Evolutionary conservation across 2,113 vertebrate species (phyloP).

Genomic region (Plotosus lineatus): DNA sequence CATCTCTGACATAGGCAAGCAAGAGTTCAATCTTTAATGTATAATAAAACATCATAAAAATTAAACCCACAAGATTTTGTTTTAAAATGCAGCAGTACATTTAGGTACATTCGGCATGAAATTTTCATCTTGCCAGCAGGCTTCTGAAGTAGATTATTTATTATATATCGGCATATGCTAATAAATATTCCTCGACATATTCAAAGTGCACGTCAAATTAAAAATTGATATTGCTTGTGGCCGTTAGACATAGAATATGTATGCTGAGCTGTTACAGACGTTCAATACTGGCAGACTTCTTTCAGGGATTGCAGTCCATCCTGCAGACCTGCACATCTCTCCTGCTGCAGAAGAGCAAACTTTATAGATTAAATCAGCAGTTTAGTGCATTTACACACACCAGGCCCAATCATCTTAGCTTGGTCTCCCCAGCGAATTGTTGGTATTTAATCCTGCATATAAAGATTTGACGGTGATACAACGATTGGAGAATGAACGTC

Average conservation of each 20-base stretch:
- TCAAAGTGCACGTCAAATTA: conserved; percentile 64
- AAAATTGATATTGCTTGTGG: conserved; percentile 68
- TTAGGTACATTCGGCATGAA: conserved; percentile 65
- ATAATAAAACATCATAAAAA: conserved; percentile 65
- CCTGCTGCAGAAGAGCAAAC: not conserved
- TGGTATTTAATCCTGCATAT: conserved; percentile 27
- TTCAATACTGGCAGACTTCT: conserved; percentile 48
- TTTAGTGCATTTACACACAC: conserved; percentile 39
- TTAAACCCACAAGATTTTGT: conserved; percentile 58
- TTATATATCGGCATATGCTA: conserved; percentile 67
- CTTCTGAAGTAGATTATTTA: conserved; percentile 66
- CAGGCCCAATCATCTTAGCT: not conserved
- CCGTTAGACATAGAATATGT: conserved; percentile 59
- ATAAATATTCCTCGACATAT: conserved; percentile 64
- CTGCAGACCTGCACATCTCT: conserved; percentile 12
- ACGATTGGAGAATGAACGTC: not conserved
- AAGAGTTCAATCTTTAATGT: conserved; percentile 59
- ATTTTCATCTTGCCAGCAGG: conserved; percentile 61
- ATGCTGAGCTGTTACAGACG: conserved; percentile 52
- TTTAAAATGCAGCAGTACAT: conserved; percentile 62
- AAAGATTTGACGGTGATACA: conserved; percentile 26
- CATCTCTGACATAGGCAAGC: conserved; percentile 27
- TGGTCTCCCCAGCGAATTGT: conserved; percentile 5
- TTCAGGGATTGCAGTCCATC: conserved; percentile 40
- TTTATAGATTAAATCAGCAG: conserved; percentile 43